Evolutionary conservation across 2,888 invertebrate species (phyloP).

Genomic region (Ormyrus thymus): DNA sequence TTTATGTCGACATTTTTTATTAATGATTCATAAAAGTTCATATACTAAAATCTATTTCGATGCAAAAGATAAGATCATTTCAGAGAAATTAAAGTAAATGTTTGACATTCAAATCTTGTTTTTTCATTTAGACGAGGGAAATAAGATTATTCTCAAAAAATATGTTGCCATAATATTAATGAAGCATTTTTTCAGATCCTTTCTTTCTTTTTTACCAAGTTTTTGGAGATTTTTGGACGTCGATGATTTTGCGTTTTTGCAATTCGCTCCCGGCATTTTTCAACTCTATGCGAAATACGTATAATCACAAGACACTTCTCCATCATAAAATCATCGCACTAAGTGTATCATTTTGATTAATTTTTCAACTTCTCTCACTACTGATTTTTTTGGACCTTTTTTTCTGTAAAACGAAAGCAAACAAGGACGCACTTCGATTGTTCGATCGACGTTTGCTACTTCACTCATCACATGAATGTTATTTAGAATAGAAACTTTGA

Average conservation of each 20-base stretch:
- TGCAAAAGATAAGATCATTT: no score
- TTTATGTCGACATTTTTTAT: neutral
- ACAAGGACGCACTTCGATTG: constrained; percentile 36
- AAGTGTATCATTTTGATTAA: constrained; percentile 34
- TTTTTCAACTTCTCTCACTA: constrained; percentile 7
- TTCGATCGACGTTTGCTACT: constrained; percentile 36
- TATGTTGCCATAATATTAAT: neutral
- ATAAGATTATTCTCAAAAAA: neutral
- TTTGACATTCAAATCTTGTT: no score
- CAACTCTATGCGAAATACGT: constrained; percentile 6
- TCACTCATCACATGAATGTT: constrained; percentile 28
- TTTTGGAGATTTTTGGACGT: constrained; percentile 41
- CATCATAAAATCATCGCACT: constrained; percentile 3
- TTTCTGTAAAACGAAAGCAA: constrained; percentile 14
- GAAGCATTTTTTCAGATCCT: constrained; percentile 23
- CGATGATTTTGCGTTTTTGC: constrained; percentile 31
- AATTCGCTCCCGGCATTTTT: constrained; percentile 12
- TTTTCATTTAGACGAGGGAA: no score
- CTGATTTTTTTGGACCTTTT: constrained; percentile 18
- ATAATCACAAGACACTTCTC: constrained; percentile 25
- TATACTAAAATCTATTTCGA: no score
- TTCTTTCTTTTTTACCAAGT: constrained; percentile 5
- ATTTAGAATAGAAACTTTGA: constrained; percentile 42
- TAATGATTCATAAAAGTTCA: no score
- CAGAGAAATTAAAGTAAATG: no score